These are phyloP conservation scores for Lucinisca nassula DNA, from an alignment of 2,888 invertebrate species.

Conservation along the genomic window DNA sequence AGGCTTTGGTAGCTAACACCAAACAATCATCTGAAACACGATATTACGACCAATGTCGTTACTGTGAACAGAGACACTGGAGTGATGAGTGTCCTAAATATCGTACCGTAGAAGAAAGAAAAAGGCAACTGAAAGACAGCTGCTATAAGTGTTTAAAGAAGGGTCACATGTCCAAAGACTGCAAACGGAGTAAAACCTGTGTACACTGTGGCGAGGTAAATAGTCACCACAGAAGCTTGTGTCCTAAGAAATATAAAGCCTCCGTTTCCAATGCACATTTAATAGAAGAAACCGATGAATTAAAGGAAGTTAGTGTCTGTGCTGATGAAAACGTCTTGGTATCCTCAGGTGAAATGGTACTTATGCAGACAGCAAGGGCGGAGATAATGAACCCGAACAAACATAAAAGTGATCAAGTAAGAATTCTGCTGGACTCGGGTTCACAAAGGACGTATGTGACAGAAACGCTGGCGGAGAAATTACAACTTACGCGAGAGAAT, in stretches of 20 bases:
- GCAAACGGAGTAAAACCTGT: neutral
- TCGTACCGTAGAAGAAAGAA: neutral
- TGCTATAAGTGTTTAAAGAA: slow-evolving; percentile 23
- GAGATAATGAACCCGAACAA: neutral
- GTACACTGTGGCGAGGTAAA: neutral
- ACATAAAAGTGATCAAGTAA: neutral
- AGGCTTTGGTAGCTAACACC: neutral
- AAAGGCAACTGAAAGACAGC: neutral
- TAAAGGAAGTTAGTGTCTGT: neutral
- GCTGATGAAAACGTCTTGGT: slow-evolving; percentile 34
- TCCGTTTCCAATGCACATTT: neutral
- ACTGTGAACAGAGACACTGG: slow-evolving; percentile 19
- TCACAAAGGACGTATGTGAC: too few relatives aligned
- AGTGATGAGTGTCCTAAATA: slow-evolving; percentile 19
- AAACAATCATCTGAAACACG: neutral
- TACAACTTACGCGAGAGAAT: too few relatives aligned
- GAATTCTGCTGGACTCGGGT: too few relatives aligned
- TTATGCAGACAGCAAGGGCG: neutral
- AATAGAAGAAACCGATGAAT: neutral
- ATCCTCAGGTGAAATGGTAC: neutral
- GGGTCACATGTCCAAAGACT: neutral
- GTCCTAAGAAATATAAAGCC: neutral
- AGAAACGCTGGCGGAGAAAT: too few relatives aligned
- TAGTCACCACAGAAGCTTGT: neutral
- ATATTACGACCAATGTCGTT: neutral